Percentiles rank a stretch among this genome's conserved stretches.
These are phyloP conservation scores for Nemotelus pantherinus DNA, from an alignment of 2,888 invertebrate genomes.

Conservation along the genomic window DNA sequence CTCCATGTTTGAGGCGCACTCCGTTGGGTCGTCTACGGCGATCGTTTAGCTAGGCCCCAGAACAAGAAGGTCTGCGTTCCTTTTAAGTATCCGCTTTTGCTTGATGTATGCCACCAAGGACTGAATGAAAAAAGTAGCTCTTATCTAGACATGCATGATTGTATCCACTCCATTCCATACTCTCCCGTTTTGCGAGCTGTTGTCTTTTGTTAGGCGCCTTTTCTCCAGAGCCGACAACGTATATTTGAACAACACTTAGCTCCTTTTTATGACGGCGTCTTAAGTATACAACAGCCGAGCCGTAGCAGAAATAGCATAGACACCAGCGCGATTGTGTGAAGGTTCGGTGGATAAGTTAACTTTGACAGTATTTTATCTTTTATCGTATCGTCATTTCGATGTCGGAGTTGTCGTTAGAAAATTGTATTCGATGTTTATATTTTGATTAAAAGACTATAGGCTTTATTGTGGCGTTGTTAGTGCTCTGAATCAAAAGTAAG, in stretches of 20 bases:
- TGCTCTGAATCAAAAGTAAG: too few species aligned
- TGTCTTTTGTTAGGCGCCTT: constrained; percentile 39
- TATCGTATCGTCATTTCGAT: constrained; percentile 10
- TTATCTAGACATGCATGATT: constrained; percentile 41
- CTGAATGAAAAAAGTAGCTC: constrained; percentile 18
- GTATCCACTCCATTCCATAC: constrained; percentile 24
- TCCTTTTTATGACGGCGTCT: constrained; percentile 35
- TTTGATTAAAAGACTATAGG: too few species aligned
- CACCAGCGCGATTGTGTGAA: constrained; percentile 29
- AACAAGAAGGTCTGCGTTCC: neutral
- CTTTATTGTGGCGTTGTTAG: too few species aligned
- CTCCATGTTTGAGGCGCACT: constrained; percentile 3
- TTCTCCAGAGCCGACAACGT: neutral
- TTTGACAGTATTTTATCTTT: constrained; percentile 34
- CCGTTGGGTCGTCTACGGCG: neutral
- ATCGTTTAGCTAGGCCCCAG: neutral
- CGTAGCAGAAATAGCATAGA: too few species aligned
- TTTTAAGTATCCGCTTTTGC: neutral
- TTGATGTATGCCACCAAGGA: neutral
- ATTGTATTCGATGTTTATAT: neutral
- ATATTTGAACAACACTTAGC: constrained; percentile 38
- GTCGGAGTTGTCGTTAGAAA: constrained; percentile 4
- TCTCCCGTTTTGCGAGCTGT: constrained; percentile 36
- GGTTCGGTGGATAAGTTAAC: constrained; percentile 33
- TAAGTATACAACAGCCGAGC: constrained; percentile 16